Evolutionary conservation across 2,797 vertebrate species (phyloP), one percentile per base, ranked within the genome.

Genomic region (Melanotaenia maccullochi): DNA sequence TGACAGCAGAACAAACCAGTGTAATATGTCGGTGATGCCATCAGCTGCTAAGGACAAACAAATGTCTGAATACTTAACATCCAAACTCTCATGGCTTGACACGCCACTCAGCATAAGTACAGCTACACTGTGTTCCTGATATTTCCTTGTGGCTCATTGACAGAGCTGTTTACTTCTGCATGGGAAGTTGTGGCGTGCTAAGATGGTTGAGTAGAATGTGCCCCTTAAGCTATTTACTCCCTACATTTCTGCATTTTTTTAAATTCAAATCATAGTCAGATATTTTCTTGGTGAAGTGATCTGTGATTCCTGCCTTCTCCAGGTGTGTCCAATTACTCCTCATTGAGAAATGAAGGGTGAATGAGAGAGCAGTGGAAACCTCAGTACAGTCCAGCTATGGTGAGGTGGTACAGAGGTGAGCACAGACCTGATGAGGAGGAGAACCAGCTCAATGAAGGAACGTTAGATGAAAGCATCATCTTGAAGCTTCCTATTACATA

Each of bases 321-420:
- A 87, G 79, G 73, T 88, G 87, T 65, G 71, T 85, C 71, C 75
- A 76, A 87, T 91, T 91, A 89, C 60, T 65, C 22, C 68, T 77
- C 65, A 64, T 70, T 79, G 71, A 78, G 68, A 81, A 69, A 6
- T 80, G 70, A 81, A 75, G 81, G 85, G 66, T 89, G 87, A 90
- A 68, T 72, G 75, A 87, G 64, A 86, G 81, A 84, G 77, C 78
- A 80, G 68, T 78, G 73, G 80, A 82, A 84, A 75, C 68, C 35
- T 70, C 75, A 71, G 68, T 78, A 35, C 22, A 68, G 70, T 78
- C 78, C 76, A 71, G 71, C 69, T 28, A 71, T 75, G 52, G 71
- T 59, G n/a, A 33, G 64, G 58, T 35, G 65, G 62, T 57, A 68
- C 54, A 24, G 16, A n/a, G 58, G 51, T 22, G 60, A 70, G 66